phyloP scores from a whole-genome alignment of 1,140 invertebrate genomes.

The Magallana gigas region DNA sequence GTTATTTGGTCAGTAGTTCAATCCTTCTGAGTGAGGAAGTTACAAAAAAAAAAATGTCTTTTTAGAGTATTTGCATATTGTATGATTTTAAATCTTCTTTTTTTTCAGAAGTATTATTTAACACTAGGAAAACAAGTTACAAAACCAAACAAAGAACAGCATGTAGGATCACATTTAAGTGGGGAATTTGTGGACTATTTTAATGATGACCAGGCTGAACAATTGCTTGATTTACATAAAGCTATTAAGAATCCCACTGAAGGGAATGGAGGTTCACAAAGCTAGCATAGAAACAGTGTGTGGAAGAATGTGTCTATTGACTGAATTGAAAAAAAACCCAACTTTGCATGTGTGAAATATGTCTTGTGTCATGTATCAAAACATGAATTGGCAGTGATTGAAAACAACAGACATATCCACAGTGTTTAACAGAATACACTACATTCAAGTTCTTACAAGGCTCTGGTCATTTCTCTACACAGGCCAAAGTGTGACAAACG shows the following conservation, averaged over 20 bases:
- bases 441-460: too few species aligned
- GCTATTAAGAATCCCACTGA: conserved; percentile 61
- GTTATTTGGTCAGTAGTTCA: too few species aligned
- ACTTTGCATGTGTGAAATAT: too few species aligned
- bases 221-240: conserved; percentile 70
- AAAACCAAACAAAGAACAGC: conserved; percentile 61
- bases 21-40: too few species aligned
- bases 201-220: conserved; percentile 69
- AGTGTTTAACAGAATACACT: too few species aligned
- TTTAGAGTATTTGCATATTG: background rate
- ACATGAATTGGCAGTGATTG: too few species aligned
- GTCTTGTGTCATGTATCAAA: too few species aligned
- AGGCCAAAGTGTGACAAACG: too few species aligned
- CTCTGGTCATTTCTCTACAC: too few species aligned
- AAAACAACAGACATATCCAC: too few species aligned
- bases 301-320: background rate
- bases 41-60: too few species aligned
- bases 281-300: background rate
- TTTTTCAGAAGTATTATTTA: conserved; percentile 75
- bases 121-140: conserved; percentile 71
- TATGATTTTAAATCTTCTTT: conserved; percentile 30
- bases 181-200: conserved; percentile 72
- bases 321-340: too few species aligned
- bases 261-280: background rate
- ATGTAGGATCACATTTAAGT: conserved; percentile 66